Base-by-base conservation (phyloP, 2,888 invertebrate species). In the Nebria salina region DNA sequence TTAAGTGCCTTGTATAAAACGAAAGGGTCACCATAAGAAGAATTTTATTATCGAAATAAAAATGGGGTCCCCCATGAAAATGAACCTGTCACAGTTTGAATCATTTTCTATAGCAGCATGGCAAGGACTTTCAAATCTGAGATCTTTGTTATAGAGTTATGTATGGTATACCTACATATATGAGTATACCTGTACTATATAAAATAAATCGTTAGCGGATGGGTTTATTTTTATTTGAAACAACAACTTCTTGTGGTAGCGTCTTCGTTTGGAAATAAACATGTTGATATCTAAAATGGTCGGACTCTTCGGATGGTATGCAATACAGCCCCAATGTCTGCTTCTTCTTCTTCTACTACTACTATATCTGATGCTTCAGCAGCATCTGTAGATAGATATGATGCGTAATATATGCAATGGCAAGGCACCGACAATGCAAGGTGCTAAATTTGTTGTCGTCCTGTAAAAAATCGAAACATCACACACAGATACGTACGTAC, bases 361-460 rank as follows among this genome's bases (percentile, higher is more conserved):
- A 2, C 34, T 25, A 70, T 70, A 70, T 70, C 70, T 15, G 42
- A 20, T 77, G 70, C 5, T 34, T 34, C 34, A 34, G 1, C 54
- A 13, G 26, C 77, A 77, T 72, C 77, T 43, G 72, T 54, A 34
- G 34, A 54, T 43, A 65, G 68, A 77, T 77, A 77, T 77, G 77
- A 77, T 70, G 77, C 72, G 77, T 70, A 66, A 68, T 68, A 42
- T 76, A 42, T 76, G 76, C 77, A 34, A 34, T 34, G 70, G 68
- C 79, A 66, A 65, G 42, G 25, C 70, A 34, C 34, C 34, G 34
- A 34, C 34, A 34, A 34, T 34, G 70, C 79, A 43, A 73, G 74
- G 74, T 74, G 75, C 74, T 66, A 79, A 79, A 79, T 79, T 79
- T 79, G 79, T 75, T 74, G 74, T 79, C 79, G 65, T 73, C 54